A percentile compares a stretch with the other conserved stretches of the same genome.
phyloP scores from a whole-genome alignment of 92 coral and sea anemone genomes.

The Blastomussa wellsi region DNA sequence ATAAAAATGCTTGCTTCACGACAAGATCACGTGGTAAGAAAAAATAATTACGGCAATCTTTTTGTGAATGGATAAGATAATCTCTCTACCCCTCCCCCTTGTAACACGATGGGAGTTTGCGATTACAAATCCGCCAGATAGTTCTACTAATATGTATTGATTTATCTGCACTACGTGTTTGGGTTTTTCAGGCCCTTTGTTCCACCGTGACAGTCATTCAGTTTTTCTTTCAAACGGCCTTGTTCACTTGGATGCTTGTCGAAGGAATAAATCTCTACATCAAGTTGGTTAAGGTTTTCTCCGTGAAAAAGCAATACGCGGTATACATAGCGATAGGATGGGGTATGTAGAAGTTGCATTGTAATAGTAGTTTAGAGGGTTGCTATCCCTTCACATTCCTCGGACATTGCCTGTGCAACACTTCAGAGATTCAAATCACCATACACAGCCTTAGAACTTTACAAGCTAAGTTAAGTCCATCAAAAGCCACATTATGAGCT shows the following conservation, averaged over 20 bases:
- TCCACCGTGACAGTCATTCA: constrained; percentile 31
- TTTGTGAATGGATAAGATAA: too few relatives aligned
- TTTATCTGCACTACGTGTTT: neutral
- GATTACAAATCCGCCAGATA: too few relatives aligned
- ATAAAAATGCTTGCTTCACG: constrained; percentile 21
- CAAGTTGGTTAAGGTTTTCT: constrained; percentile 42
- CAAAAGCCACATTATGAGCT: too few relatives aligned
- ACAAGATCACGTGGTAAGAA: constrained; percentile 21
- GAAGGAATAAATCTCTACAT: constrained; percentile 44
- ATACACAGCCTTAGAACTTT: too few relatives aligned
- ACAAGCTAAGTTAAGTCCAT: too few relatives aligned
- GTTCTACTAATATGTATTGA: too few relatives aligned
- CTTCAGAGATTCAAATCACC: too few relatives aligned
- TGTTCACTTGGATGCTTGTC: constrained; percentile 54
- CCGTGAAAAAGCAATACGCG: neutral
- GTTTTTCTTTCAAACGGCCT: constrained; percentile 36
- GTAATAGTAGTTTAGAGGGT: neutral
- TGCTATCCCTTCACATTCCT: too few relatives aligned
- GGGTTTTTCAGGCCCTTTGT: constrained; percentile 11
- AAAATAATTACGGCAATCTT: neutral
- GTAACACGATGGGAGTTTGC: too few relatives aligned
- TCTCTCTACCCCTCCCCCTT: too few relatives aligned
- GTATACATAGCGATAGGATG: constrained; percentile 35
- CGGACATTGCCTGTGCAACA: too few relatives aligned
- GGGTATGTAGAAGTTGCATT: constrained; percentile 17